Evolutionary conservation across 2,888 invertebrate species (phyloP), one percentile per base, ranked within the genome.

Genomic region (Halictus quadricinctus): DNA sequence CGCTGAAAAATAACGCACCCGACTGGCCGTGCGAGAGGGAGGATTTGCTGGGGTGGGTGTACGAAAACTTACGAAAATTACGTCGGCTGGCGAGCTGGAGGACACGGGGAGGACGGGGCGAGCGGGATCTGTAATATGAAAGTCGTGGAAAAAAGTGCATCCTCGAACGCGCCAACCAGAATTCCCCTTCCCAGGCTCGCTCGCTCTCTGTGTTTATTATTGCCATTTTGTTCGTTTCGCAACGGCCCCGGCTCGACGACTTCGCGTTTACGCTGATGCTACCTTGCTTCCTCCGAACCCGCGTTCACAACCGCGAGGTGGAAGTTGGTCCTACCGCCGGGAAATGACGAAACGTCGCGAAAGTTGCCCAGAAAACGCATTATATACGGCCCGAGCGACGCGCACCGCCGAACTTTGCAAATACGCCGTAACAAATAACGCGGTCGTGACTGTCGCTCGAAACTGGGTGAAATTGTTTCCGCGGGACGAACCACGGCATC

Each of bases 331-430:
- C 64, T 6, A 8, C 29, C 29, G 7, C 50, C 66, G 81, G 85
- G 50, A 81, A 89, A 89, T 84, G 87, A 88, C 85, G 88, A 74
- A 83, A 85, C 81, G 85, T 74, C 80, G 70, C 83, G 81, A 83
- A 87, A 87, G 83, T 88, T 84, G 84, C 75, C 58, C 75, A 76
- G 84, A 84, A 88, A 86, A 87, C 83, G 79, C 84, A 83, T 88
- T 89, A 88, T 85, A 81, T 85, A 81, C 83, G 73, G 83, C 21
- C 54, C n/a, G 12, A 10, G 60, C 60, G 79, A 84, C 80, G 74
- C 79, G 88, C 60, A 54, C 54, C 75, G 77, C 25, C 82, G 80
- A 83, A 81, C 89, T 89, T 89, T 84, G 74, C 79, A 84, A 85
- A 88, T 88, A 83, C 72, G 81, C 64, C 29, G 64, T 86, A 88